Evolutionary conservation across 2,888 invertebrate genomes (phyloP), one percentile per base, ranked within the genome.

Genomic region (Syrista parreyssii): DNA sequence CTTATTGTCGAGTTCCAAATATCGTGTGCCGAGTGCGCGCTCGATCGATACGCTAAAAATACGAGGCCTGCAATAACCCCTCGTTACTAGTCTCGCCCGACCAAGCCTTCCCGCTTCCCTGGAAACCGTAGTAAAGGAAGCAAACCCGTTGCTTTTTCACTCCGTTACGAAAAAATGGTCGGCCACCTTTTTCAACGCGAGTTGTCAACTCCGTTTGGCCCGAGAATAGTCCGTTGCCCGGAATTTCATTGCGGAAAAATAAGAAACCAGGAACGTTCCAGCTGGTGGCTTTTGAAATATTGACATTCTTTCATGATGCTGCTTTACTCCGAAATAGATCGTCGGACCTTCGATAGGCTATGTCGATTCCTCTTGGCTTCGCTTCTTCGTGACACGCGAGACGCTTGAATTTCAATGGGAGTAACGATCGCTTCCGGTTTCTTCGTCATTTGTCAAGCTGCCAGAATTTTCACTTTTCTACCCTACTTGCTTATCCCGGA

Each of bases 21-120:
- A 71, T 71, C 71, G 74, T 33, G 74, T 23, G 35, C 15, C 35
- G 74, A 33, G 32, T 71, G 31, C 71, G 32, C 32, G 74, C 35
- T 30, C 34, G 74, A 74, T 74, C 74, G 74, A 74, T 74, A 74
- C 35, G 35, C 74, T 74, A 74, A 74, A 74, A 74, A 74, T 74
- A 74, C 74, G 33, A 35, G 74, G 34, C 55, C 55, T 55, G 55
- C 55, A 55, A 55, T 55, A 55, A 55, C 55, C 55, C 55, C 55
- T 55, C 55, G 55, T 55, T 55, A 55, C 55, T 55, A 55, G 55
- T 55, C 55, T 55, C 55, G 55, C 23, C 55, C 55, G 55, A 55
- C 23, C 55, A 55, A 55, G 55, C 55, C 55, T 55, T 55, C 55
- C 23, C 55, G 55, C 55, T 55, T 23, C 40, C 55, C 23, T 55